Evolutionary conservation across 2,113 vertebrate genomes (phyloP).

Genomic region (Notothenia rossii): DNA sequence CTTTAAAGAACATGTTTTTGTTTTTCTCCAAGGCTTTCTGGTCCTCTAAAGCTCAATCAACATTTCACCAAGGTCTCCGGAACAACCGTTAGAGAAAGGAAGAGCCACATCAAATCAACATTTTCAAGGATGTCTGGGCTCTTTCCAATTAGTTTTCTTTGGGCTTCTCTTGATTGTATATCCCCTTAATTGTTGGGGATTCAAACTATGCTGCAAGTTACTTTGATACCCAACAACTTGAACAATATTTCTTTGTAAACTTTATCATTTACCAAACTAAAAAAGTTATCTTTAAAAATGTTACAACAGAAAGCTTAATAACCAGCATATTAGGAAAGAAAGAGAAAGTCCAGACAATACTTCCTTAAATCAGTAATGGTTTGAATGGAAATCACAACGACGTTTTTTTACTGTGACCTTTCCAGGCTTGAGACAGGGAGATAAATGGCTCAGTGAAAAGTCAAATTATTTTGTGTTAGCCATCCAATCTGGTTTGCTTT

Average conservation of each 20-base stretch:
- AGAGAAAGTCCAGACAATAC: conserved; percentile 6
- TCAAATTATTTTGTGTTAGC: conserved; percentile 62
- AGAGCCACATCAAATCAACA: conserved; percentile 50
- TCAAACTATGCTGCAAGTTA: not conserved
- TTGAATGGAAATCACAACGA: conserved; percentile 30
- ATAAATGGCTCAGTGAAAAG: conserved; percentile 63
- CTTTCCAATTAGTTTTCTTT: not conserved
- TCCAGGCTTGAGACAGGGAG: conserved; percentile 55
- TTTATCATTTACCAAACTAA: not conserved
- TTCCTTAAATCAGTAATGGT: conserved; percentile 31
- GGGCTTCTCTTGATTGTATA: not conserved
- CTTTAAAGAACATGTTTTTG: conserved; percentile 18
- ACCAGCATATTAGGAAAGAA: not conserved
- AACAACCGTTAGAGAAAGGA: conserved; percentile 43
- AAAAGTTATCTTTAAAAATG: not conserved
- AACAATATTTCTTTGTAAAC: too few relatives aligned
- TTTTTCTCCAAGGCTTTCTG: conserved; percentile 45
- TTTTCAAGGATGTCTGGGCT: conserved; percentile 37
- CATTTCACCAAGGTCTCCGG: conserved; percentile 67
- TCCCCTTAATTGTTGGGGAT: not conserved
- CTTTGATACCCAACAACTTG: not conserved
- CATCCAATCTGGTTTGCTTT: conserved; percentile 48
- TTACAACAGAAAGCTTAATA: not conserved
- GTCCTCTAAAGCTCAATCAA: conserved; percentile 65
- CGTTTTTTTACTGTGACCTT: conserved; percentile 56